Evolutionary conservation across 2,888 invertebrate genomes (phyloP), one percentile per base, ranked within the genome.

Genomic region (Blera fallax): DNA sequence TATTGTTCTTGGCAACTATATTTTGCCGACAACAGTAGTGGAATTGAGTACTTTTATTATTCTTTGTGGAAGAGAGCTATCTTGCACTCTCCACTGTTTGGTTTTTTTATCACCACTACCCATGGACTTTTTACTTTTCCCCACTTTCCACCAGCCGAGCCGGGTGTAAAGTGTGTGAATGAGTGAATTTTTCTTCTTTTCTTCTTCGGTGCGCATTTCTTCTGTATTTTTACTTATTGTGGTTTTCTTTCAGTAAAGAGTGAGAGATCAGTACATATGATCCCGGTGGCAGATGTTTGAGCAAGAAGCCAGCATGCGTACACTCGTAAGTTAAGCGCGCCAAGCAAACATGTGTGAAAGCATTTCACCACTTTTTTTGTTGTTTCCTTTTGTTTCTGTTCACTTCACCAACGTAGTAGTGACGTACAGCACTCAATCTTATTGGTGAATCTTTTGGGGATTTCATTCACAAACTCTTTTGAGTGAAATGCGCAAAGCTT

Each of bases 11-110:
- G 79, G 79, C 74, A 78, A 78, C 67, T 83, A 67, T 83, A 72
- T 67, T 62, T 27, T 11, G 29, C 67, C 54, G 40, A 73, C 73
- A 79, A 79, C 76, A 70, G 80, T 76, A 80, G 84, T 85, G 56
- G 80, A 54, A 85, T 85, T 85, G 85, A 85, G 85, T 85, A 81
- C 69, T 85, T 85, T 85, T 85, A 76, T 85, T 72, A 48, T 54
- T 29, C 43, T 76, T 81, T 81, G 21, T 58, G 32, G 67, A 72
- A 54, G 69, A 81, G 81, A 69, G 54, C 29, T 37, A 18, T 74
- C 43, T 40, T 60, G 24, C 21, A 58, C 64, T 62, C 78, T 78
- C 70, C 48, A 8, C n/a, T 21, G 34, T 21, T 8, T 37, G 3
- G 11, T 40, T 40, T 14, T 24, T 40, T 40, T 40, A 14, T 40